phyloP scores from a whole-genome alignment of 2,888 invertebrate species.

The Colletes collaris region DNA sequence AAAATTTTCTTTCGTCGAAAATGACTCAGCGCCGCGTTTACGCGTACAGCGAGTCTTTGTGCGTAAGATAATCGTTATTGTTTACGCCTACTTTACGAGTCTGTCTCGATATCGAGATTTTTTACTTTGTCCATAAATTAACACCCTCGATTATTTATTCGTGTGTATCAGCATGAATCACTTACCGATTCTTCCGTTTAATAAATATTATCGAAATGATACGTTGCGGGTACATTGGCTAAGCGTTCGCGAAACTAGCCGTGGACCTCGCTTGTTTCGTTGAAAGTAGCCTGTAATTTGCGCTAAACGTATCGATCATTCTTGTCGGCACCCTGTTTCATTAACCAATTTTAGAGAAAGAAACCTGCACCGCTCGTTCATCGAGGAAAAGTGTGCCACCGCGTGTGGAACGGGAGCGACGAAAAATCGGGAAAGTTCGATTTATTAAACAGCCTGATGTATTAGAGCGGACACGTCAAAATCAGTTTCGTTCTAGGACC shows the following conservation, averaged over 20 bases:
- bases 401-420: neutral
- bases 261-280: neutral
- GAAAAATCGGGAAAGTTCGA: constrained; percentile 39
- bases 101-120: no score
- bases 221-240: neutral
- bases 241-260: constrained; percentile 11
- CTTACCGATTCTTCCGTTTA: neutral
- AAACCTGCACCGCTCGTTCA: constrained; percentile 22
- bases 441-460: constrained; percentile 17
- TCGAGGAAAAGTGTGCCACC: constrained; percentile 16
- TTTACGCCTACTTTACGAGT: no score
- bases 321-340: constrained; percentile 45
- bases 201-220: neutral
- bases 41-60: no score
- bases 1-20: no score
- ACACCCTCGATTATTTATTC: no score
- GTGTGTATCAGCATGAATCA: neutral
- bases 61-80: no score
- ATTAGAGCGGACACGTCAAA: no score
- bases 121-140: no score
- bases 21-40: no score
- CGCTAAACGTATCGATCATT: constrained; percentile 47
- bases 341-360: constrained; percentile 41
- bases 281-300: constrained; percentile 42
- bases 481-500: no score